A percentile compares a stretch with the other conserved stretches of the same genome.
phyloP scores from a whole-genome alignment of 2,797 vertebrate species.

The Cirrhinus molitorella region DNA sequence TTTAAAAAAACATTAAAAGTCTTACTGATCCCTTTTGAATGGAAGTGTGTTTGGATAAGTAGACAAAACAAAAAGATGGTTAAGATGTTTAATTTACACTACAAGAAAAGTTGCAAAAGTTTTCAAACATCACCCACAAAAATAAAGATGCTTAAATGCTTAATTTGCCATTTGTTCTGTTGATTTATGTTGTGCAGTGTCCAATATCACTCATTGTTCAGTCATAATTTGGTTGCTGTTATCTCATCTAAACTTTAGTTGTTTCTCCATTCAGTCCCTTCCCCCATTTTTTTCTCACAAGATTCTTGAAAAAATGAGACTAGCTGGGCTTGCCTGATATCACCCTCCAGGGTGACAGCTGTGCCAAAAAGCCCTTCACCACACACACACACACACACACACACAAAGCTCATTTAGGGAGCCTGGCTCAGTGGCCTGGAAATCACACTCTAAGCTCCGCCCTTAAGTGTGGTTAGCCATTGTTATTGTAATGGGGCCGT shows the following conservation, averaged over 20 bases:
- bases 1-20: no score
- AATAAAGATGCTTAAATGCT: background rate
- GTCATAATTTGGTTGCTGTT: slow-evolving; percentile 23
- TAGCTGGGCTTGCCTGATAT: slow-evolving; percentile 63
- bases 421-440: slow-evolving; percentile 63
- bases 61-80: background rate
- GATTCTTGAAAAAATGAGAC: slow-evolving; percentile 50
- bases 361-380: slow-evolving; percentile 62
- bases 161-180: background rate
- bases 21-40: no score
- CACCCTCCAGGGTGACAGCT: slow-evolving; percentile 67
- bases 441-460: slow-evolving; percentile 64
- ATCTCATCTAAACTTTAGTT: slow-evolving; percentile 39
- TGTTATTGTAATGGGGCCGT: slow-evolving; percentile 66
- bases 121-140: background rate
- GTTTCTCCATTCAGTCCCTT: slow-evolving; percentile 17
- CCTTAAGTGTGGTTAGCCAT: slow-evolving; percentile 68
- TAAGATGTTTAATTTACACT: background rate
- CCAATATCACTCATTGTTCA: background rate
- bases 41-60: background rate
- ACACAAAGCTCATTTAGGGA: slow-evolving; percentile 60
- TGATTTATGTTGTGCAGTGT: background rate
- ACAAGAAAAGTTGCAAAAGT: background rate
- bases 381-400: slow-evolving; percentile 56
- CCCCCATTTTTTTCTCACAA: slow-evolving; percentile 56